These are phyloP conservation scores for Ochropacha duplaris DNA, from an alignment of 2,888 invertebrate genomes.

Conservation along the genomic window DNA sequence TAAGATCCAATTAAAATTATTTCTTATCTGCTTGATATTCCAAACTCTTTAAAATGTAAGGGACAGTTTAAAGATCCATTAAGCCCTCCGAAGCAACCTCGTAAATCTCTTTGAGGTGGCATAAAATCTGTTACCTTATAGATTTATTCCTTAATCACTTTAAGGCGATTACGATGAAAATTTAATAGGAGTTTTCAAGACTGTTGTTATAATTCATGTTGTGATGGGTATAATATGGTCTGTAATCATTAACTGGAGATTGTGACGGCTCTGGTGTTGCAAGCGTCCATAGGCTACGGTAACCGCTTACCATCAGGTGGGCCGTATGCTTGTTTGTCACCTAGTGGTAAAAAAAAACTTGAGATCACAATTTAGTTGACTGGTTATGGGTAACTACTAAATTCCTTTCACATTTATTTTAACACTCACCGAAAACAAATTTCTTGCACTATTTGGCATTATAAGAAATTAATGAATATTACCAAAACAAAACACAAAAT, in stretches of 20 bases:
- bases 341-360: no score
- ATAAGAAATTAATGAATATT: no score
- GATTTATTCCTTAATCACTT: conserved; percentile 54
- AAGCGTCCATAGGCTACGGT: no score
- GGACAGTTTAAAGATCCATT: conserved; percentile 39
- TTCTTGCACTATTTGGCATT: no score
- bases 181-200: conserved; percentile 37
- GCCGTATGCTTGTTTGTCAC: no score
- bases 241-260: neutral
- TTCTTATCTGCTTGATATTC: conserved; percentile 14
- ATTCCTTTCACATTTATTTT: no score
- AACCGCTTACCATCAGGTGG: no score
- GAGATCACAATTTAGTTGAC: no score
- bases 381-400: no score
- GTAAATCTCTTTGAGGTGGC: conserved; percentile 39
- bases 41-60: conserved; percentile 24
- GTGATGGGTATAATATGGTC: neutral
- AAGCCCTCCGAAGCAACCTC: conserved; percentile 35
- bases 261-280: no score
- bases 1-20: conserved; percentile 10
- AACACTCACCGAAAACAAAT: no score
- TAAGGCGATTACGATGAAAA: conserved; percentile 46
- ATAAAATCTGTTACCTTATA: conserved; percentile 53
- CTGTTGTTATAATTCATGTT: neutral
- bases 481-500: no score